A percentile compares a stretch with the other conserved stretches of the same genome.
phyloP scores from a whole-genome alignment of 2,113 vertebrate species.

The Glareola pratincola region DNA sequence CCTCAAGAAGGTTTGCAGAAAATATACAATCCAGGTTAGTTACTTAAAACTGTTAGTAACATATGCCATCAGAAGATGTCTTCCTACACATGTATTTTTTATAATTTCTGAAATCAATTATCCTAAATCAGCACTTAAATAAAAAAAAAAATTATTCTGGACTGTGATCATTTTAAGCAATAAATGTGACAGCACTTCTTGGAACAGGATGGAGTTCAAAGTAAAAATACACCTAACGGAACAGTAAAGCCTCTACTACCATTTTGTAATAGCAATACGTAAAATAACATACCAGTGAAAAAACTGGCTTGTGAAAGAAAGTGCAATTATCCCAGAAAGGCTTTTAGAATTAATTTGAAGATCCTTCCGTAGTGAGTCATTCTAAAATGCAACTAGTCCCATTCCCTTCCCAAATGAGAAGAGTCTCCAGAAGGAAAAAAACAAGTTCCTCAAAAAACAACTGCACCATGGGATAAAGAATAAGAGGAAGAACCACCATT shows the following conservation, averaged over 20 bases:
- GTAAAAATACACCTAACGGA: not conserved
- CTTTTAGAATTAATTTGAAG: not conserved
- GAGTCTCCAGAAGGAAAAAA: not conserved
- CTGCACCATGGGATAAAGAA: not conserved
- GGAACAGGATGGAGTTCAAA: not conserved
- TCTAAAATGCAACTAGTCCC: not conserved
- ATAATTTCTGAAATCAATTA: not conserved
- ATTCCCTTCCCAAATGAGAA: not conserved
- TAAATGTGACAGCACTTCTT: not conserved
- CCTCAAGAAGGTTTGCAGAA: not conserved
- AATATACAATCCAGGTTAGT: not conserved
- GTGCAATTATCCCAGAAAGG: not conserved
- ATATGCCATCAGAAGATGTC: not conserved
- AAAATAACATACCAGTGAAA: not conserved
- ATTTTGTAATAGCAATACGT: not conserved
- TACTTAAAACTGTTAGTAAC: not conserved
- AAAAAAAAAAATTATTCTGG: not conserved
- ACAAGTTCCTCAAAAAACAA: not conserved
- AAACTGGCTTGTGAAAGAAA: not conserved
- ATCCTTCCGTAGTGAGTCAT: not conserved
- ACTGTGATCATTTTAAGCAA: not conserved
- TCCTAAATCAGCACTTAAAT: not conserved
- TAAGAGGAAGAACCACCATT: not conserved
- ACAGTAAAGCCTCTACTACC: not conserved
- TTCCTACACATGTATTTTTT: not conserved